phyloP scores from a whole-genome alignment of 2,113 vertebrate species.

The Oenanthe oenanthe region DNA sequence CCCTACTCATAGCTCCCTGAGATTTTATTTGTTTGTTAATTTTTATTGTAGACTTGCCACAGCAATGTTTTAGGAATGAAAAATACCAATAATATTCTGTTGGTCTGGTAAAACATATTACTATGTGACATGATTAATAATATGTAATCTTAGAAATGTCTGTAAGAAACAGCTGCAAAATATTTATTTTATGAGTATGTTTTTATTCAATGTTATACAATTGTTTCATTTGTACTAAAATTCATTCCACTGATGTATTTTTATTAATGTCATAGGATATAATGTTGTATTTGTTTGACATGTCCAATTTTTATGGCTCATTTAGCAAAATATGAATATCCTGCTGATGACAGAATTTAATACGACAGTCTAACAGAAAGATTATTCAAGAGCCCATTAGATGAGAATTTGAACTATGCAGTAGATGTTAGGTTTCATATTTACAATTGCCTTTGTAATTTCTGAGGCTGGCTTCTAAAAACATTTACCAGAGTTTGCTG shows the following conservation, averaged over 20 bases:
- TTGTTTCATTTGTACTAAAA: conserved; percentile 8
- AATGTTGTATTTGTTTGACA: not conserved
- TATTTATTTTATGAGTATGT: not conserved
- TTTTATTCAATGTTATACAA: not conserved
- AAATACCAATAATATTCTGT: not conserved
- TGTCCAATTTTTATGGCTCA: not conserved
- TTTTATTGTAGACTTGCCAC: not conserved
- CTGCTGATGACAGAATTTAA: conserved; percentile 10
- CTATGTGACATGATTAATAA: not conserved
- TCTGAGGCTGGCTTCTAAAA: not conserved
- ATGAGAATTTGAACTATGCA: conserved; percentile 26
- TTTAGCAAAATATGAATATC: conserved; percentile 33
- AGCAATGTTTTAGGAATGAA: not conserved
- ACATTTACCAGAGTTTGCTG: not conserved
- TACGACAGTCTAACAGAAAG: not conserved
- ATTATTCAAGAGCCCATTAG: conserved; percentile 21
- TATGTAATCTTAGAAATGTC: not conserved
- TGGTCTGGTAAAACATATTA: not conserved
- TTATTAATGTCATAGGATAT: not conserved
- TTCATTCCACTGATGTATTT: not conserved
- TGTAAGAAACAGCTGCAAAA: not conserved
- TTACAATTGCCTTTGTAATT: not conserved
- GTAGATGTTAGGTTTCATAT: not conserved
- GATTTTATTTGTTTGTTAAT: not conserved
- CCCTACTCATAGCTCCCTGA: not conserved